Evolutionary conservation across 2,113 vertebrate species (phyloP), one percentile per base, ranked within the genome.

Genomic region (Gyps fulvus): DNA sequence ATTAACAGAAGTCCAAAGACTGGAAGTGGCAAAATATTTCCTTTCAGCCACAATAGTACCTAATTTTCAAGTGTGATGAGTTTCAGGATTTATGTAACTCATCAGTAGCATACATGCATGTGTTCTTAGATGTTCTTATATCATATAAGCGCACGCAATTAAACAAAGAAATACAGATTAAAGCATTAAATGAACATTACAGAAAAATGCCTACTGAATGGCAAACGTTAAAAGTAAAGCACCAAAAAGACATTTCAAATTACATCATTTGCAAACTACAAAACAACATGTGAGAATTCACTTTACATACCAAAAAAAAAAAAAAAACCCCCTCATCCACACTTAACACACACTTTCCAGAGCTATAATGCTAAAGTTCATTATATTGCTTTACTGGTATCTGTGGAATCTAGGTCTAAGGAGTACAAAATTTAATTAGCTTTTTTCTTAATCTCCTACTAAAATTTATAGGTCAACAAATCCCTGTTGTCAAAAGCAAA

Each of bases 391-490:
- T 81, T 59, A 70, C 18, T 23, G 8, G 11, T 32, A 47, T 25
- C 3, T 16, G 7, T 43, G 4, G 54, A 76, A 95, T 49, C 43
- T 69, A 82, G 76, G 72, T 38, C 79, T 94, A 77, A 45, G 2
- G 1, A 36, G 4, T 27, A 83, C 5, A 22, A 63, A 55, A 40
- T 7, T 42, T 47, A 90, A 93, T 82, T 71, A 87, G 83, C 4
- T 55, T 78, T 77, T 36, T 78, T 15, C 70, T 71, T 78, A 31
- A 78, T 29, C 57, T 74, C 47, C 31, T 78, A 16, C 31, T 86
- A n/a, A 52, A 73, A 89, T 59, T 72, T 89, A 58, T 72, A 87
- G 94, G 89, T 79, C 92, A 89, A 49, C 32, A 57, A 92, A 72
- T 89, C 95, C 83, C 88, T 74, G 16, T 4, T 71, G 83, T 47